Conservation (phyloP, 2,888 invertebrate genomes). For the Vesta saturnalis region DNA sequence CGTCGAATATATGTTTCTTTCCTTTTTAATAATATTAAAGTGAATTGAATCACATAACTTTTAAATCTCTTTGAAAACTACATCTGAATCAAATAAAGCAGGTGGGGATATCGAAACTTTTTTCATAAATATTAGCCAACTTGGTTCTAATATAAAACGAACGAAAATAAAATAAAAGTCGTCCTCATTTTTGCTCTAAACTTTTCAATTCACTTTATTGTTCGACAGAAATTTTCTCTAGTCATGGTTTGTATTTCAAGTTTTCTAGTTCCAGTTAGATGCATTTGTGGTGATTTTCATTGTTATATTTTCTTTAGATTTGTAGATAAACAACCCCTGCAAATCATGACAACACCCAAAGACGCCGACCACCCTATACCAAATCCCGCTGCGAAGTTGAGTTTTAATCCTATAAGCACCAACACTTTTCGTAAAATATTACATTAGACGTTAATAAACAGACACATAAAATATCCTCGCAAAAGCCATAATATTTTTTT, state of each 20-base stretch:
- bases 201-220: conserved; percentile 38
- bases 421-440: conserved; percentile 22
- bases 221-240: conserved; percentile 22
- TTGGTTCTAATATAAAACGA: conserved; percentile 16
- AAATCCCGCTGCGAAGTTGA: conserved; percentile 20
- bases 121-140: conserved; percentile 8
- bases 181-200: conserved; percentile 30
- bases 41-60: conserved; percentile 1
- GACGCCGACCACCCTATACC: conserved; percentile 25
- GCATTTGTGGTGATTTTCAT: not conserved
- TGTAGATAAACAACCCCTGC: conserved; percentile 19
- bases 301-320: not conserved
- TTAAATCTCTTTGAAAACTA: not conserved
- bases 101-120: not conserved
- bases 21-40: not conserved
- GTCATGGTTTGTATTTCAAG: conserved; percentile 33
- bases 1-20: not conserved
- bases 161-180: conserved; percentile 19
- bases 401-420: conserved; percentile 20
- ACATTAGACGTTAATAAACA: conserved; percentile 4
- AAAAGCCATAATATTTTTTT: not conserved
- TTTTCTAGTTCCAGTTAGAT: conserved; percentile 27
- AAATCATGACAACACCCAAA: conserved; percentile 35
- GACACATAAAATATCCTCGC: not conserved
- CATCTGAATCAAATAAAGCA: conserved; percentile 1